Evolutionary conservation across 30 jellyfish, hydroid and myxozoan species (phyloP).

Genomic region (Aurelia aurita complex sp. Pacific): DNA sequence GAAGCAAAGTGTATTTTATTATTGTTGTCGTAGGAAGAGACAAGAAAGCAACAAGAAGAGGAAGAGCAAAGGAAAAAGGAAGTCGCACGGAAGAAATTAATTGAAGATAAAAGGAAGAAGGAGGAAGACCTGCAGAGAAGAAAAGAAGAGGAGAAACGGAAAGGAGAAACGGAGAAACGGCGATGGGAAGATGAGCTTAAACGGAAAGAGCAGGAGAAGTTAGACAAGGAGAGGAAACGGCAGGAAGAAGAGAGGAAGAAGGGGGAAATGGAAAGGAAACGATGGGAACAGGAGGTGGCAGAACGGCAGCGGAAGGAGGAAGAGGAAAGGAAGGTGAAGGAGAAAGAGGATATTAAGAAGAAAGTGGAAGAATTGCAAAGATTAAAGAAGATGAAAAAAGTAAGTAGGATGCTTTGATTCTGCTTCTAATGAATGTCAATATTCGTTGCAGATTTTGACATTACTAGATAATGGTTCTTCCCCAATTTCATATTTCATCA

Average conservation of each 20-base stretch:
- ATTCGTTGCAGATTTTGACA: no score
- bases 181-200: constrained; percentile 62
- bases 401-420: neutral
- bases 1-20: no score
- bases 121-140: constrained; percentile 33
- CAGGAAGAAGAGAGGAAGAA: constrained; percentile 31
- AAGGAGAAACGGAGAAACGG: constrained; percentile 52
- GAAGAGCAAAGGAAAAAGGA: constrained; percentile 20
- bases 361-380: constrained; percentile 89
- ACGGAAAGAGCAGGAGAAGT: constrained; percentile 35
- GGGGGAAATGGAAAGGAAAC: constrained; percentile 27
- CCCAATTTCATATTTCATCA: no score
- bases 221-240: constrained; percentile 26
- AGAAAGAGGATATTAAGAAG: constrained; percentile 62
- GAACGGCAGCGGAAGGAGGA: constrained; percentile 21
- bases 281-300: constrained; percentile 32
- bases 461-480: no score
- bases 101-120: constrained; percentile 50
- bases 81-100: constrained; percentile 47
- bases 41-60: neutral
- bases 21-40: neutral
- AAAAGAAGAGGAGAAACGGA: constrained; percentile 48
- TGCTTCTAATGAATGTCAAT: no score
- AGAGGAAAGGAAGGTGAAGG: constrained; percentile 28
- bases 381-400: constrained; percentile 74